Conservation (phyloP, 2,113 vertebrate genomes). For the Amphiprion ocellaris region DNA sequence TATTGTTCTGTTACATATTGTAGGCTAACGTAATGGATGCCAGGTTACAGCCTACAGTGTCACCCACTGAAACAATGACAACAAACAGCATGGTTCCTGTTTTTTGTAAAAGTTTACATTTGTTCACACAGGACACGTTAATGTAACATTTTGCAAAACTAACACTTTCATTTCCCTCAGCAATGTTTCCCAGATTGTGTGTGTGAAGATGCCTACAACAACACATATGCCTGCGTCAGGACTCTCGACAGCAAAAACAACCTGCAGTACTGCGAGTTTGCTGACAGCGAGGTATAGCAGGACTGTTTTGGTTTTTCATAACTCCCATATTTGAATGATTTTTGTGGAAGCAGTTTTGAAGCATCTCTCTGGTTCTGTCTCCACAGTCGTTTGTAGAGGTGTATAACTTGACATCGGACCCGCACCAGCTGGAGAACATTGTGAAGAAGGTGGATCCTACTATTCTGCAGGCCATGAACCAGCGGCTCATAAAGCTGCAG, state of each 20-base stretch:
- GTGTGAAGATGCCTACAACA: conserved; percentile 87
- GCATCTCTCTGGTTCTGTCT: neutral
- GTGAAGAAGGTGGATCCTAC: conserved; percentile 85
- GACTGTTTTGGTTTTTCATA: too few species aligned
- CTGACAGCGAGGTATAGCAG: conserved; percentile 79
- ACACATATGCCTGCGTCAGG: conserved; percentile 88
- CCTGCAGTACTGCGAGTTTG: conserved; percentile 89
- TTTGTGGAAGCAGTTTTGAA: neutral
- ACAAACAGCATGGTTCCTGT: too few species aligned
- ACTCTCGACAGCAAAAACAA: conserved; percentile 66
- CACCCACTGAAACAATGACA: too few species aligned
- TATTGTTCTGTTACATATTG: too few species aligned
- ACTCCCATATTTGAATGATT: neutral
- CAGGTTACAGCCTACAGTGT: too few species aligned
- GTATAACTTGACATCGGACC: conserved; percentile 85
- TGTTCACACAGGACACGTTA: too few species aligned
- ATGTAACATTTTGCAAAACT: too few species aligned
- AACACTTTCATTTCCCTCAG: conserved; percentile 51
- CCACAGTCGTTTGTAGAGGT: conserved; percentile 84
- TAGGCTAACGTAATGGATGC: too few species aligned
- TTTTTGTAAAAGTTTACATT: too few species aligned
- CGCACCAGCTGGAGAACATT: conserved; percentile 86
- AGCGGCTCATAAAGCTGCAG: conserved; percentile 86
- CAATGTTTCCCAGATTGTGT: conserved; percentile 88
- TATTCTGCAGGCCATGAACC: conserved; percentile 85